Base-by-base conservation (phyloP, 37 sponge, comb jelly and placozoan genomes). In the Cladorhizidae sp. region DNA sequence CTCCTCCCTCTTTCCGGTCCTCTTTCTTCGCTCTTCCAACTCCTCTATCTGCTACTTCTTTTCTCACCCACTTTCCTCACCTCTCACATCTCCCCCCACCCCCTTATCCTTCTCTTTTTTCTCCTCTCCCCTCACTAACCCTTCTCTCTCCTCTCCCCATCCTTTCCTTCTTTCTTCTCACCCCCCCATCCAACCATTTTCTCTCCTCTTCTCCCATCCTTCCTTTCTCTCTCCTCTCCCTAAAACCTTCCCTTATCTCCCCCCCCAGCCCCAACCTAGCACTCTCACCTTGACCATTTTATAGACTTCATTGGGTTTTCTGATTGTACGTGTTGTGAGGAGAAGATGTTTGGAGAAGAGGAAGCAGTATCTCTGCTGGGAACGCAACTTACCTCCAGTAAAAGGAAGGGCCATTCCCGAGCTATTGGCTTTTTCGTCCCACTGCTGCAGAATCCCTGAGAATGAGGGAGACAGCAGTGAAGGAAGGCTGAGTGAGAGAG, bases 261-360 rank as follows among this genome's bases (percentile, higher is more conserved):
- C 29, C 33, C n/a, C 38, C 3, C 38, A 36, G 29, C 18, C 6
- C 3, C 37, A 32, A 9, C 36, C 69, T 17, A 11, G 32, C 54
- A 42, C 59, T 42, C 72, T 41, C 9, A 74, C 85, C 85, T 76
- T 86, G 38, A 67, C 49, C n/a, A 86, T 18, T 0, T 80, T 65
- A 40, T 80, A 86, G 35, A 23, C 12, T 6, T 80, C 87, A 6
- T 52, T 37, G 33, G 80, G 73, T 26, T 80, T 86, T 80, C 81
- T 87, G 50, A 67, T 37, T 9, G 36, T 50, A 39, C 78, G 56
- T 17, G 72, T 50, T 36, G 89, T 83, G 38, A 89, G 28, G 37
- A 89, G 74, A 14, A 89, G 64, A 65, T 89, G 89, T 57, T 89
- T 89, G 35, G 84, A 74, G 80, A 89, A 89, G 42, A 89, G 84